Base-by-base conservation (phyloP, 2,113 vertebrate genomes). In the Rousettus leschenaultii region DNA sequence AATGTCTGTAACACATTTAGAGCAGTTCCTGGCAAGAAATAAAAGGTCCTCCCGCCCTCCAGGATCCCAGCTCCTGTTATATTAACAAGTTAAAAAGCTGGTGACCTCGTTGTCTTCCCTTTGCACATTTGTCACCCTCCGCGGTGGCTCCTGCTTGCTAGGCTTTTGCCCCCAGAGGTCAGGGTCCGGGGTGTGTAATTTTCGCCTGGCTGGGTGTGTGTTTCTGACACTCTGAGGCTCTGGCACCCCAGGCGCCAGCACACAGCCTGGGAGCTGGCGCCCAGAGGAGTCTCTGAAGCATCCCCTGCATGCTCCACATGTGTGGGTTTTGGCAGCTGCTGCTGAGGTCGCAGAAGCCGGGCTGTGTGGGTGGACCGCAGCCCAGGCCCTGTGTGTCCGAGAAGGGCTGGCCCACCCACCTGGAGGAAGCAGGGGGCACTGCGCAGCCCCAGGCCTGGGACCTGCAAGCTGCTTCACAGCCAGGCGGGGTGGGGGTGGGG, bases 361-460 rank as follows among this genome's bases (percentile, higher is more conserved):
- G 8, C 77, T 80, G 11, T 80, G 11, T 7, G 63, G 85, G 48
- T 51, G 80, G 80, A 87, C 70, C 16, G 14, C 28, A 38, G 53
- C 55, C 43, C 68, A 4, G 45, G 57, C 55, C 40, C 65, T 21
- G 48, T 10, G 3, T 45, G 43, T 65, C 43, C 55, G 48, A 40
- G 65, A 45, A 53, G 45, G 84, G 30, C 61, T 33, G 38, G 94
- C 90, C 94, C 96, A 97, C 95, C 95, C 92, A 96, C 63, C 61
- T 57, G 43, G 86, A 89, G 68, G 79, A 86, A 82, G 45, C n/a
- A 71, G 16, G 3, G 55, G 43, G 24, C 35, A 35, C 45, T 14
- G 61, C 33, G 40, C 48, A 7, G 48, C 43, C 85, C 45, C 65
- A 24, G 65, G 63, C 74, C 22, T 51, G n/a, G 75, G n/a, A 43